Evolutionary conservation across 2,888 invertebrate species (phyloP).

Genomic region (Drosophila falleni): DNA sequence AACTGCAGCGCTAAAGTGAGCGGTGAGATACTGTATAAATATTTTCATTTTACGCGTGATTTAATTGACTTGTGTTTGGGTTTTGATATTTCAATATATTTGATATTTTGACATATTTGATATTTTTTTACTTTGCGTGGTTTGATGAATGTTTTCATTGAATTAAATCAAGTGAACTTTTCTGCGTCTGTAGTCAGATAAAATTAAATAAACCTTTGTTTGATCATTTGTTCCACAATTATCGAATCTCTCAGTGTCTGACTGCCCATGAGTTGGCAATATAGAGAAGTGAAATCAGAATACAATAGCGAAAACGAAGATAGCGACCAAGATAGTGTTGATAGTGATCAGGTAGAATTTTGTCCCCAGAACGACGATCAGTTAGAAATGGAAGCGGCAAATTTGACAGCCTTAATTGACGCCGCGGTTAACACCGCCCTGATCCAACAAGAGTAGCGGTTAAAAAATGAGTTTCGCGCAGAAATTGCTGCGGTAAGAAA

Average conservation of each 20-base stretch:
- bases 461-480: constrained; percentile 5
- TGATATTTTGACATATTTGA: constrained; percentile 1
- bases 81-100: not conserved
- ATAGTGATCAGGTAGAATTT: not conserved
- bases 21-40: constrained; percentile 1
- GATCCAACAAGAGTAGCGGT: constrained; percentile 1
- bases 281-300: not conserved
- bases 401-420: not conserved
- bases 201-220: not conserved
- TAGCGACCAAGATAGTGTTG: constrained; percentile 3
- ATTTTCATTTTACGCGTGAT: constrained; percentile 1
- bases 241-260: constrained; percentile 4
- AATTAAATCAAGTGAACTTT: not conserved
- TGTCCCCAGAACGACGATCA: constrained; percentile 3
- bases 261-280: constrained; percentile 3
- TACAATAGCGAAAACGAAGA: too few relatives aligned
- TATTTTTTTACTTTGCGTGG: not conserved
- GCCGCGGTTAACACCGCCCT: constrained; percentile 2
- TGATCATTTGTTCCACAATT: constrained; percentile 1
- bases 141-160: constrained; percentile 3
- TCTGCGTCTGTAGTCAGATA: constrained; percentile 1
- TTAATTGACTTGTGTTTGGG: constrained; percentile 1
- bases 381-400: constrained; percentile 5
- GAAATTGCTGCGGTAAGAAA: constrained; percentile 3
- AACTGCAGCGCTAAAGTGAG: constrained; percentile 2